phyloP scores from a whole-genome alignment of 2,797 vertebrate genomes.

The Cossypha niveicapilla region DNA sequence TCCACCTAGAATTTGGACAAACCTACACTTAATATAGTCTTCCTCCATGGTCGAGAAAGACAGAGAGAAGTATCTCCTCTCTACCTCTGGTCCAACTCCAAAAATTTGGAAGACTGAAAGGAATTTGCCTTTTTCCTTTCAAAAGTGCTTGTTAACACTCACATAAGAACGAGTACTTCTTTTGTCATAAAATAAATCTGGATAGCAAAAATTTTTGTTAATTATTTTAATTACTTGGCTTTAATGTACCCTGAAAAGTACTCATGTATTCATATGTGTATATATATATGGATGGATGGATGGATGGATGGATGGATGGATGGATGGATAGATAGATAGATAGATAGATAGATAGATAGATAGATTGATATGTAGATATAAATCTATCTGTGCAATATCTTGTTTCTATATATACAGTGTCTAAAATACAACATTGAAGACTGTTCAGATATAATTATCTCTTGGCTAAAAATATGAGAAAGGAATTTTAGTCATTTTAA shows the following conservation, averaged over 20 bases:
- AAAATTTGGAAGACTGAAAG: neutral
- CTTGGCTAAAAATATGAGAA: neutral
- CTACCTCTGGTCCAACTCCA: neutral
- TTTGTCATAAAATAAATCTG: neutral
- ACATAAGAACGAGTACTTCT: neutral
- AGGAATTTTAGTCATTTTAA: neutral
- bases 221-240: neutral
- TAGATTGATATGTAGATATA: neutral
- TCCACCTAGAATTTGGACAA: neutral
- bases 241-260: neutral
- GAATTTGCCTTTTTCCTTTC: neutral
- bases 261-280: rapidly evolving
- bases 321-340: neutral
- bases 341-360: neutral
- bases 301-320: neutral
- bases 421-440: neutral
- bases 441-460: neutral
- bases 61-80: neutral
- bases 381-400: neutral
- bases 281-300: too few species aligned
- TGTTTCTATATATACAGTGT: neutral
- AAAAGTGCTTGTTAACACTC: neutral
- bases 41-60: neutral
- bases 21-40: neutral
- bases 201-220: neutral